Evolutionary conservation across 1,140 invertebrate genomes (phyloP).

Genomic region (Procambarus virginalis): DNA sequence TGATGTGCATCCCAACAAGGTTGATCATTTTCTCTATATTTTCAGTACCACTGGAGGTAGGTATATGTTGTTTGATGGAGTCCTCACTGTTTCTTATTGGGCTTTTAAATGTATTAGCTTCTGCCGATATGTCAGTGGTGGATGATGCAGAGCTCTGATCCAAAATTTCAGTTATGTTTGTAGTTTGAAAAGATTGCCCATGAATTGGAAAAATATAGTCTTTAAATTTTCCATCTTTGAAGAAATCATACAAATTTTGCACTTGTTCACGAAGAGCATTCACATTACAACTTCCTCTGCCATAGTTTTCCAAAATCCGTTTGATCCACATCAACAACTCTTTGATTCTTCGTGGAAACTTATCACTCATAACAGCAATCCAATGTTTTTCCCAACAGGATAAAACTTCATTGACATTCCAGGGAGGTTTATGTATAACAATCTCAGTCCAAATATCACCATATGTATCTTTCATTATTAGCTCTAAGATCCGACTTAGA

Average conservation of each 20-base stretch:
- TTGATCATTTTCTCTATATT: slow-evolving; percentile 56
- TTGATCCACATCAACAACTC: slow-evolving; percentile 21
- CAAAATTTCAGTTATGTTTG: not conserved
- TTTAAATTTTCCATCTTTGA: slow-evolving; percentile 15
- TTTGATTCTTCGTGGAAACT: slow-evolving; percentile 42
- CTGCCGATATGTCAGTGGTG: not conserved
- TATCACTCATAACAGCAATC: slow-evolving; percentile 63
- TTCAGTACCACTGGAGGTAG: not conserved
- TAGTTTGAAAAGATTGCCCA: not conserved
- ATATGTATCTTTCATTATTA: slow-evolving; percentile 53
- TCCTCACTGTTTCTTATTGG: not conserved
- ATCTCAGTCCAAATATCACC: slow-evolving; percentile 53
- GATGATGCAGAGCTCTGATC: not conserved
- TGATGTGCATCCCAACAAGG: slow-evolving; percentile 44
- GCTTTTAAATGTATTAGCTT: not conserved
- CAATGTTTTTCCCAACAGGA: slow-evolving; percentile 66
- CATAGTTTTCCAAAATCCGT: not conserved
- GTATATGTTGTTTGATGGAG: not conserved
- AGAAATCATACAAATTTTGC: slow-evolving; percentile 19
- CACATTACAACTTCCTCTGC: slow-evolving; percentile 2
- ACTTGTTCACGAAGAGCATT: not conserved
- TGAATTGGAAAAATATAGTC: slow-evolving; percentile 30
- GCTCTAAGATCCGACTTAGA: slow-evolving; percentile 50
- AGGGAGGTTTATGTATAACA: slow-evolving; percentile 60
- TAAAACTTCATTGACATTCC: slow-evolving; percentile 53